Evolutionary conservation across 2,888 invertebrate genomes (phyloP).

Genomic region (Lepidonotus clava): DNA sequence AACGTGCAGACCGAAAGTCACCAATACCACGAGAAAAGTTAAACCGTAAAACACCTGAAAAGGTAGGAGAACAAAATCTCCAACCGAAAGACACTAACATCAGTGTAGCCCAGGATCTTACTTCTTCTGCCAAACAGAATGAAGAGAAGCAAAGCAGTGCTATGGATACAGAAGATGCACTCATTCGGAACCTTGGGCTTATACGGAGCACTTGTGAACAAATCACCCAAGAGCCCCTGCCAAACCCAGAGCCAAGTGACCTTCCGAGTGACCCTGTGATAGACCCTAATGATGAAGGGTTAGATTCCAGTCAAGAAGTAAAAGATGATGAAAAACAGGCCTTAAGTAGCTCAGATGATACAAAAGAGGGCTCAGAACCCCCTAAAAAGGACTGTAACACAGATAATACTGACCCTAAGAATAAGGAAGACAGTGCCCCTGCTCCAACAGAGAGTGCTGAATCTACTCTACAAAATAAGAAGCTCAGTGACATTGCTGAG

Average conservation of each 20-base stretch:
- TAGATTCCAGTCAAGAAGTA: neutral
- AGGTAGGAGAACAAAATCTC: too few relatives aligned
- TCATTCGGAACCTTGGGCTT: conserved; percentile 13
- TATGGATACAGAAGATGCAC: neutral
- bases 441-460: too few relatives aligned
- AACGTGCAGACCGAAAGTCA: neutral
- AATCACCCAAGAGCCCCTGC: neutral
- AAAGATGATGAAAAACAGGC: neutral
- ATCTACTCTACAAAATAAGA: too few relatives aligned
- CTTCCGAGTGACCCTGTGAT: conserved; percentile 21
- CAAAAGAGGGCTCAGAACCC: too few relatives aligned
- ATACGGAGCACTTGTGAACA: neutral
- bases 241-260: neutral
- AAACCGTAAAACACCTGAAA: neutral
- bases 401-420: too few relatives aligned
- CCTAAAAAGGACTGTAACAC: too few relatives aligned
- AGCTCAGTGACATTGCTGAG: too few relatives aligned
- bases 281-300: conserved; percentile 22
- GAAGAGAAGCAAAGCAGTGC: neutral
- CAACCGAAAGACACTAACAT: too few relatives aligned
- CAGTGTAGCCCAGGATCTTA: neutral
- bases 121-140: neutral
- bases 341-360: too few relatives aligned
- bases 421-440: too few relatives aligned
- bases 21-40: neutral